These are phyloP conservation scores for Lethrus apterus DNA, from an alignment of 1,140 invertebrate species.

Conservation along the genomic window DNA sequence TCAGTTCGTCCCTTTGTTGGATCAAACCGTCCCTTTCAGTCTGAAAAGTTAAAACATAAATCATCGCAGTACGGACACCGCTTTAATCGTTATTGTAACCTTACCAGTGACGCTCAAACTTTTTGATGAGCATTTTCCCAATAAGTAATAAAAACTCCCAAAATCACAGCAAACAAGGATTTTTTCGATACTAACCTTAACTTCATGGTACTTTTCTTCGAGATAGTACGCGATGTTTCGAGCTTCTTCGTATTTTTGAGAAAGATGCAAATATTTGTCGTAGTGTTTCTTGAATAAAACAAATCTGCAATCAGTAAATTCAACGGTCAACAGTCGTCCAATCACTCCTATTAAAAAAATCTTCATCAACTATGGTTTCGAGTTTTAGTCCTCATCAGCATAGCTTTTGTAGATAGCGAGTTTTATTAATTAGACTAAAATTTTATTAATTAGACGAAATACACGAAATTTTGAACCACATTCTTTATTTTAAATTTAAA, in stretches of 20 bases:
- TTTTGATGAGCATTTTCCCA: no score
- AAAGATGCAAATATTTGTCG: constrained; percentile 54
- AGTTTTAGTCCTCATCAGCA: no score
- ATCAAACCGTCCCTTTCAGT: constrained; percentile 51
- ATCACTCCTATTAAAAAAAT: background rate
- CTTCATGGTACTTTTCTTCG: constrained; percentile 59
- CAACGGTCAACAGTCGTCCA: background rate
- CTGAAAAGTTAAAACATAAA: constrained; percentile 38
- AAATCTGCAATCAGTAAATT: constrained; percentile 43
- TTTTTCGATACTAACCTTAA: constrained; percentile 49
- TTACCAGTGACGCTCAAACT: no score
- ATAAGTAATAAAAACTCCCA: constrained; percentile 17
- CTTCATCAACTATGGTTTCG: background rate
- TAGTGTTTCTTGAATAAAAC: constrained; percentile 59
- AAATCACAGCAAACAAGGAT: constrained; percentile 4
- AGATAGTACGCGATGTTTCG: constrained; percentile 54
- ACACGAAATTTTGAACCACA: no score
- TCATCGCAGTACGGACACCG: no score
- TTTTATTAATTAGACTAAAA: no score
- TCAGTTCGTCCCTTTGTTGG: constrained; percentile 43
- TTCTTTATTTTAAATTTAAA: no score
- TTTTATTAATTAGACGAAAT: no score
- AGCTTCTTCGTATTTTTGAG: constrained; percentile 55
- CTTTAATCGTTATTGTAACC: no score
- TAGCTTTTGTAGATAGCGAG: no score